Percentiles rank a stretch among this genome's conserved stretches.
Evolutionary conservation across 2,888 invertebrate genomes (phyloP).

Genomic region (Deroplatys truncata): DNA sequence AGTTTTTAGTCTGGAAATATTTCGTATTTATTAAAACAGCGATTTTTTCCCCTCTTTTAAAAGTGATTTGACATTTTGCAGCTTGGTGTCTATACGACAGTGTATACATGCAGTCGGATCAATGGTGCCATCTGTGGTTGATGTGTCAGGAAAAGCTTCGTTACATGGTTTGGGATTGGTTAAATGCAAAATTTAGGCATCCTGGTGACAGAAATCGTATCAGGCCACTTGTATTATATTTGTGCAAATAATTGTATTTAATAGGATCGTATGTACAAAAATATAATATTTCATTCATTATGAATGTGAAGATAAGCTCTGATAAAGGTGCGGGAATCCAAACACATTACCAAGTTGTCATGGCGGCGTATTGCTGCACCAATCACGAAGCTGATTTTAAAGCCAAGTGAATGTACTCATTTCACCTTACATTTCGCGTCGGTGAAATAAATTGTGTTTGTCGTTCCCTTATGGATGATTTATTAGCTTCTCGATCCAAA

Average conservation of each 20-base stretch:
- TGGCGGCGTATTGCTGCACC: constrained; percentile 66
- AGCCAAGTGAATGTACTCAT: constrained; percentile 61
- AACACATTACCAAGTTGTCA: constrained; percentile 42
- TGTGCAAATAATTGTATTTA: background rate
- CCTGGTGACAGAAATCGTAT: constrained; percentile 12
- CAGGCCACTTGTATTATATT: background rate
- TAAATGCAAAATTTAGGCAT: constrained; percentile 10
- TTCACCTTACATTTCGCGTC: constrained; percentile 66
- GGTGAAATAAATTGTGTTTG: constrained; percentile 61
- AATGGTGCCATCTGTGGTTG: constrained; percentile 41
- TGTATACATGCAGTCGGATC: background rate
- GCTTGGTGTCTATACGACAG: background rate
- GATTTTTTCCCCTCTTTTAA: background rate
- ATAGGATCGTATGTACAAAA: background rate
- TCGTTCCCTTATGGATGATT: constrained; percentile 52
- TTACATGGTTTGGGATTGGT: constrained; percentile 40
- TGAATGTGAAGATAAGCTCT: background rate
- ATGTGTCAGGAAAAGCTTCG: constrained; percentile 33
- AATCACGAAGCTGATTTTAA: constrained; percentile 65
- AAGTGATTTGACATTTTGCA: background rate
- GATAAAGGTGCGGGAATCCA: background rate
- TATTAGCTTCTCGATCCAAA: constrained; percentile 40
- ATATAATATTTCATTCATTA: background rate
- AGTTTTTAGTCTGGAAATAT: background rate
- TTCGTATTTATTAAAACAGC: background rate